Evolutionary conservation across 2,113 vertebrate genomes (phyloP), one percentile per base, ranked within the genome.

Genomic region (Elanus axillaris): DNA sequence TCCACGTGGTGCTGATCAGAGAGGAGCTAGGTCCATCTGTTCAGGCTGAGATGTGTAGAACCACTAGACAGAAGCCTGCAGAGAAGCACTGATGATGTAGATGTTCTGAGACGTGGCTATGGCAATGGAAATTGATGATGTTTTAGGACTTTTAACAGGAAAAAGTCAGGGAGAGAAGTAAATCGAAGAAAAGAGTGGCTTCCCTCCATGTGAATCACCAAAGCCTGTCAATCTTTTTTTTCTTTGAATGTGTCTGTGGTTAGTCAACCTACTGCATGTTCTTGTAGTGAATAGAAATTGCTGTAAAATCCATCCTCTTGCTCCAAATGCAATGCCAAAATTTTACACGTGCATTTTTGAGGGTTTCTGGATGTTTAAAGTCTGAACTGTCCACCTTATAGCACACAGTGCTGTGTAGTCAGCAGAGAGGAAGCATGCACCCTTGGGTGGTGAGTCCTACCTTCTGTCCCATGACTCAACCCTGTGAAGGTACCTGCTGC

Each of bases 101-200:
- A 4, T 66, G 34, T 68, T 73, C 74, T 48, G 48, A n/a, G 10
- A 48, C 0, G 0, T n/a, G n/a, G 29, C 29, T n/a, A 3, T 34
- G 29, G 40, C 47, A 56, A 3, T 4, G 27, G 79, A n/a, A 7
- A 8, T 5, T 1, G 4, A 12, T n/a, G 36, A 15, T 31, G 14
- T 16, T 76, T 48, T 3, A 2, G 25, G 63, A 43, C 22, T 73
- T 74, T 10, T 11, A 42, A n/a, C 10, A 22, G 78, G 40, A 73
- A 47, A 79, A 63, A 59, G 23, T 21, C 15, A 50, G 36, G 63
- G 26, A 64, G 40, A 48, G 7, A 66, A 40, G 8, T 7, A n/a
- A 86, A 58, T 23, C 0, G 0, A 89, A 76, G 40, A 50, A 38
- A 43, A 45, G 8, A 19, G 38, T 17, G 48, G 27, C 27, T 88